Base-by-base conservation (phyloP, 2,888 invertebrate genomes). In the Caenorhabditis plicata region DNA sequence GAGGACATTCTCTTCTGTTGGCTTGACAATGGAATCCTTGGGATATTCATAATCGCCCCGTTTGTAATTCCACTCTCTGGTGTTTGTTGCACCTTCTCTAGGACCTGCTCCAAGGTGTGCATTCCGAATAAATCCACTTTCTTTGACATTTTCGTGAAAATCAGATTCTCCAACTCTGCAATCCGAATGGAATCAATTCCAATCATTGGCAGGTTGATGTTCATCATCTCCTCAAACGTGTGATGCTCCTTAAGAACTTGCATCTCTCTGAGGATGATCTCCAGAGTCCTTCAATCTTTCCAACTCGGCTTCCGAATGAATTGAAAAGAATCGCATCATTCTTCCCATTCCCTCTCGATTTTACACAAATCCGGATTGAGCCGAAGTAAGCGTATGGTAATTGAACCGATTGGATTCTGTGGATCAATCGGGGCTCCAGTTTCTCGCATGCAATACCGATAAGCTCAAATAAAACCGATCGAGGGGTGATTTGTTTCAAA, bases 351-450 rank as follows among this genome's bases (percentile, higher is more conserved):
- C 33, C 22, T 7, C 52, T 40, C 2, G 40, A 13, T 31, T 45
- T 44, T 22, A 38, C 26, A 19, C 27, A 49, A 19, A 58, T 58
- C 38, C 58, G 29, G 9, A 58, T 40, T 42, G 49, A 53, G 32
- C 58, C 58, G 29, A 58, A 58, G 40, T 58, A 53, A 17, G 53
- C 52, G 22, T 53, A 58, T 20, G 58, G 58, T 19, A 58, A 4
- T 11, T 25, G 36, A n/a, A 58, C 19, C 0, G 26, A 9, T 15
- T 22, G 15, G 27, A 55, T 54, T 22, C 13, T 39, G 8, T 23
- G 33, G 27, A 43, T 27, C 17, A 19, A n/a, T n/a, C n/a, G n/a
- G n/a, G n/a, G n/a, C n/a, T n/a, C n/a, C n/a, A 27, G 7, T 13
- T 27, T 13, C 11, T 27, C 7, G 7, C 29, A 27, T 27, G 11